phyloP scores from a whole-genome alignment of 2,888 invertebrate species.

The Elgonia sp. region DNA sequence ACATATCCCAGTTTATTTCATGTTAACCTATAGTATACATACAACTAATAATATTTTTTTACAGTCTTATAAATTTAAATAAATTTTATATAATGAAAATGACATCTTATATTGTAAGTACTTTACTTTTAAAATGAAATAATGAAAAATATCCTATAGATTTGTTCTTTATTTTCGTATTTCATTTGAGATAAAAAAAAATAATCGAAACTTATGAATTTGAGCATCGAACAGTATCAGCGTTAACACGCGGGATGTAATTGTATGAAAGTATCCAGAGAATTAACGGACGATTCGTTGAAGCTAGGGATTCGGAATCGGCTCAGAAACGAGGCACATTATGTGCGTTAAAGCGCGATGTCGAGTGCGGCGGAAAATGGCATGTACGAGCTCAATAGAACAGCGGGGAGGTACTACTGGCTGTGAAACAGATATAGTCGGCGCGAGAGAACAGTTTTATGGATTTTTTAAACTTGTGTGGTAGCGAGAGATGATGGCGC shows the following conservation, averaged over 20 bases:
- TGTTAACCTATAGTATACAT: too few relatives aligned
- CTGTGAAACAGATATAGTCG: conserved; percentile 67
- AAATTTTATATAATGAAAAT: too few relatives aligned
- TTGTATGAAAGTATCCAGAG: conserved; percentile 50
- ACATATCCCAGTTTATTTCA: too few relatives aligned
- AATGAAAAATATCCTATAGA: too few relatives aligned
- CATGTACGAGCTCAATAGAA: conserved; percentile 70
- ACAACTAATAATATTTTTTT: too few relatives aligned
- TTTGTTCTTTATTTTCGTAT: too few relatives aligned
- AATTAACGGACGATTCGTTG: conserved; percentile 66
- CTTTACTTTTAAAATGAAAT: too few relatives aligned
- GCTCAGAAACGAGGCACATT: conserved; percentile 74
- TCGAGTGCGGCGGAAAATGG: conserved; percentile 73
- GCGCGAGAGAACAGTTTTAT: conserved; percentile 84
- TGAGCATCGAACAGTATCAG: neutral
- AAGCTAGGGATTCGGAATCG: conserved; percentile 66
- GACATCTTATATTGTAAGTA: too few relatives aligned
- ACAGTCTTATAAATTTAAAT: too few relatives aligned
- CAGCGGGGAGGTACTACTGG: conserved; percentile 52
- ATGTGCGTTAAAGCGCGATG: conserved; percentile 74
- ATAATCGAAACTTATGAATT: conserved; percentile 30
- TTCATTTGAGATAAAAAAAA: too few relatives aligned
- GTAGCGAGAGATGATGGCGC: conserved; percentile 80
- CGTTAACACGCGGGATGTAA: conserved; percentile 34
- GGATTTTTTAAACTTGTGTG: conserved; percentile 85